These are phyloP conservation scores for Erebia epiphron DNA, from an alignment of 2,888 invertebrate species.

Conservation along the genomic window DNA sequence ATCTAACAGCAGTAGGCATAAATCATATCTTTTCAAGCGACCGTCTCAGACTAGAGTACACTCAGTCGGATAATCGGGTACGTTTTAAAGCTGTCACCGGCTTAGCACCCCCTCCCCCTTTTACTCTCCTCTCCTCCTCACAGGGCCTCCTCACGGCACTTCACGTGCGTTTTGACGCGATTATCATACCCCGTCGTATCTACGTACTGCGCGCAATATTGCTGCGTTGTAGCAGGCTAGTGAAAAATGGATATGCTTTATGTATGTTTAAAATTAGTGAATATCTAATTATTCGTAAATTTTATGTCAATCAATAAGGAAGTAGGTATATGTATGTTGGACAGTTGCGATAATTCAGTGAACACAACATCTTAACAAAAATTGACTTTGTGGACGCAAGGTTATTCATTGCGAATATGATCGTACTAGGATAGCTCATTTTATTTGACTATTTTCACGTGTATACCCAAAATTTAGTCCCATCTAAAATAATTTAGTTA, in stretches of 20 bases:
- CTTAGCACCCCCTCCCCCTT: constrained; percentile 57
- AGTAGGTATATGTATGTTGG: too few relatives aligned
- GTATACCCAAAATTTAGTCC: too few relatives aligned
- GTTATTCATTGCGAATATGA: too few relatives aligned
- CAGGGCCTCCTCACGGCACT: constrained; percentile 62
- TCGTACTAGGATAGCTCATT: too few relatives aligned
- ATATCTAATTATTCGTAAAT: neutral
- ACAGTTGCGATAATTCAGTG: too few relatives aligned
- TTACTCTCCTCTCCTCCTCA: constrained; percentile 38
- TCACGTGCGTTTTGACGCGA: constrained; percentile 83
- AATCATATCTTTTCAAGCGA: constrained; percentile 58
- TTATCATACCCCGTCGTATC: constrained; percentile 81
- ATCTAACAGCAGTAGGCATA: constrained; percentile 49
- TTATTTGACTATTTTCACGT: too few relatives aligned
- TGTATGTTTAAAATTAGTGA: neutral
- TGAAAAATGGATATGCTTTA: constrained; percentile 48
- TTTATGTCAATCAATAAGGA: too few relatives aligned
- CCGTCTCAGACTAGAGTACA: constrained; percentile 63
- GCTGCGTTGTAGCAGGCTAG: constrained; percentile 50
- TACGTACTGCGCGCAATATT: constrained; percentile 70
- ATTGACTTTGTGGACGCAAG: too few relatives aligned
- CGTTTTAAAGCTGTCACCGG: constrained; percentile 78
- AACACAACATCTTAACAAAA: too few relatives aligned
- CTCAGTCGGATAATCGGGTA: constrained; percentile 76
- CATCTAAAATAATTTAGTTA: too few relatives aligned